phyloP scores from a whole-genome alignment of 2,797 vertebrate species.

The Pygocentrus nattereri region DNA sequence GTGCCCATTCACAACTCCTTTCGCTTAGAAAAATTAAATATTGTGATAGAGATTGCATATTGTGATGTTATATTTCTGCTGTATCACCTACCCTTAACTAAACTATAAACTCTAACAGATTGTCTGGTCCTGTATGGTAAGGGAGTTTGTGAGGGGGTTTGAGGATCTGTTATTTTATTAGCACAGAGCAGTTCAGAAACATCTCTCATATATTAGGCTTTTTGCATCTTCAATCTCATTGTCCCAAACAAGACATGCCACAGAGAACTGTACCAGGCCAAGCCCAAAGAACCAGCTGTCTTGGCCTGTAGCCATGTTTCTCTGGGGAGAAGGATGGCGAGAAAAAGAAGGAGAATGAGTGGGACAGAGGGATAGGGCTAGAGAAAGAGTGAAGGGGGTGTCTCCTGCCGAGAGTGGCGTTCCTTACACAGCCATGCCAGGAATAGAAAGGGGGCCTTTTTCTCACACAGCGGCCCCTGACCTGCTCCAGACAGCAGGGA shows the following conservation, averaged over 20 bases:
- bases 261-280: constrained; percentile 85
- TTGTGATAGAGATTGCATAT: not conserved
- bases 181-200: constrained; percentile 1
- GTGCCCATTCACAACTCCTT: too few relatives aligned
- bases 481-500: constrained; percentile 83
- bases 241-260: constrained; percentile 77
- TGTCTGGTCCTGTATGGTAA: too few relatives aligned
- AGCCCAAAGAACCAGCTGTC: constrained; percentile 93
- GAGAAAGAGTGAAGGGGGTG: constrained; percentile 64
- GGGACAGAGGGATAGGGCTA: constrained; percentile 44
- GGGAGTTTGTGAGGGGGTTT: not conserved
- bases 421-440: constrained; percentile 84
- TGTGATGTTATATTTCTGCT: not conserved
- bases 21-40: not conserved
- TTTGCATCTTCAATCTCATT: constrained; percentile 81
- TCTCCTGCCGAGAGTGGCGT: constrained; percentile 85
- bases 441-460: constrained; percentile 84
- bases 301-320: constrained; percentile 92
- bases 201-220: not conserved
- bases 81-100: not conserved
- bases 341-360: constrained; percentile 53
- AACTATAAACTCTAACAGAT: too few relatives aligned
- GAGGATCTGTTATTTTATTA: constrained; percentile 1
- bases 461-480: constrained; percentile 83
- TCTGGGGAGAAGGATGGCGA: constrained; percentile 68